These are phyloP conservation scores for Gonioctena quinquepunctata DNA, from an alignment of 1,140 invertebrate species.

Conservation along the genomic window DNA sequence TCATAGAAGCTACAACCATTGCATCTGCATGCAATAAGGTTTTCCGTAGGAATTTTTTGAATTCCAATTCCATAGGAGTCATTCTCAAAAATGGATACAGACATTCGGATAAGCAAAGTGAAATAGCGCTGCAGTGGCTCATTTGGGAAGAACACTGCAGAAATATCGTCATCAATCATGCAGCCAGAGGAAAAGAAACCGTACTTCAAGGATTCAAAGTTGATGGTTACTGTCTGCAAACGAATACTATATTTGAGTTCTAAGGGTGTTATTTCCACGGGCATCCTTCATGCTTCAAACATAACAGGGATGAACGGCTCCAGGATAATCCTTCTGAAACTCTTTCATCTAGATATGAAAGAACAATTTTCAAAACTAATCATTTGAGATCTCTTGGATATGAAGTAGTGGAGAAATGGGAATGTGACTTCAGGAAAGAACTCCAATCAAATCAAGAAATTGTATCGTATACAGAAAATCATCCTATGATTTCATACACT, in stretches of 20 bases:
- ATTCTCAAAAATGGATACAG: slow-evolving; percentile 8
- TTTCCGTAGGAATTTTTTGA: slow-evolving; percentile 26
- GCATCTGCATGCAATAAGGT: slow-evolving; percentile 23
- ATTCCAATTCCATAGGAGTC: slow-evolving; percentile 18
- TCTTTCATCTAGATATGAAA: neutral
- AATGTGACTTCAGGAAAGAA: too few relatives aligned
- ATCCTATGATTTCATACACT: too few relatives aligned
- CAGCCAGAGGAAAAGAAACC: slow-evolving; percentile 1
- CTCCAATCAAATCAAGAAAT: too few relatives aligned
- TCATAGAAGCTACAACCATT: slow-evolving; percentile 22
- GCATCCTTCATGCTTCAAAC: neutral
- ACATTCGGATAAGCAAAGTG: neutral
- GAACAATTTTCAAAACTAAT: neutral
- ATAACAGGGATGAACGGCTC: neutral
- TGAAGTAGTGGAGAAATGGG: too few relatives aligned
- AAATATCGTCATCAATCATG: slow-evolving; percentile 17
- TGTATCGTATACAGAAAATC: too few relatives aligned
- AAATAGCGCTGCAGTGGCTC: neutral
- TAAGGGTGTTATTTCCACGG: slow-evolving; percentile 24
- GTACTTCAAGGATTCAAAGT: slow-evolving; percentile 9
- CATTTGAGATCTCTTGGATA: too few relatives aligned
- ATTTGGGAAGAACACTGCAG: neutral
- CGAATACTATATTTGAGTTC: slow-evolving; percentile 23
- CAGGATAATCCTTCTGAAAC: neutral
- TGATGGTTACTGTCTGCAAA: slow-evolving; percentile 7